Percentiles rank a stretch among this genome's conserved stretches.
Evolutionary conservation across 1,140 invertebrate genomes (phyloP).

Genomic region (Aphelenchoides besseyi): DNA sequence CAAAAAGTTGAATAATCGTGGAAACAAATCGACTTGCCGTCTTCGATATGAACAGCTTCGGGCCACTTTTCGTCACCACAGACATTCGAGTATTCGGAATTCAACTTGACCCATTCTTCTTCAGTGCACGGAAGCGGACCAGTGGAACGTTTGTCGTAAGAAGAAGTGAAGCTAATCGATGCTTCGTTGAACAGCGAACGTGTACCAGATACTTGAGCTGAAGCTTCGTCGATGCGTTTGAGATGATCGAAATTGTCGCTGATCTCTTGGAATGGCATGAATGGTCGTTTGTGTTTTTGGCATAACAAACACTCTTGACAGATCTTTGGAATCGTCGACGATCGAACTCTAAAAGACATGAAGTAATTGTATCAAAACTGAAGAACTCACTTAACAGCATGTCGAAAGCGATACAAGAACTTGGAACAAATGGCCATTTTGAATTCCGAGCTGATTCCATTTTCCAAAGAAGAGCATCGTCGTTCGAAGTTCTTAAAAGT

Average conservation of each 20-base stretch:
- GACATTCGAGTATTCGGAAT: not conserved
- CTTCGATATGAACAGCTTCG: constrained; percentile 14
- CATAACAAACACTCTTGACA: constrained; percentile 42
- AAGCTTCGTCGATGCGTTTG: not conserved
- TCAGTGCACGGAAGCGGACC: constrained; percentile 25
- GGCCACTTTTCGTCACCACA: not conserved
- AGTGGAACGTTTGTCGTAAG: not conserved
- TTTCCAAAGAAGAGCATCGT: no score
- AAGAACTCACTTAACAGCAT: constrained; percentile 16
- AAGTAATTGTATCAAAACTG: not conserved
- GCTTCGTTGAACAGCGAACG: not conserved
- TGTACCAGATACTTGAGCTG: not conserved
- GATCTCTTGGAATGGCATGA: not conserved
- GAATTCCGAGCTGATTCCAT: not conserved
- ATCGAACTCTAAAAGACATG: constrained; percentile 19
- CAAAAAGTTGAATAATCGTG: not conserved
- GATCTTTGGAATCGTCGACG: constrained; percentile 25
- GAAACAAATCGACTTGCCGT: constrained; percentile 19
- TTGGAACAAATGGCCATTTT: constrained; percentile 9
- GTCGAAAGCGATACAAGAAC: constrained; percentile 1
- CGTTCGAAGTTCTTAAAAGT: constrained; percentile 19
- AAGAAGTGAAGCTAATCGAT: no score
- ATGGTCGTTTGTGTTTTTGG: constrained; percentile 29
- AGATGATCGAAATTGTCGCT: not conserved
- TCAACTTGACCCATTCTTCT: constrained; percentile 27